Conservation (phyloP, 2,888 invertebrate genomes). For the Macroteleia sp. region DNA sequence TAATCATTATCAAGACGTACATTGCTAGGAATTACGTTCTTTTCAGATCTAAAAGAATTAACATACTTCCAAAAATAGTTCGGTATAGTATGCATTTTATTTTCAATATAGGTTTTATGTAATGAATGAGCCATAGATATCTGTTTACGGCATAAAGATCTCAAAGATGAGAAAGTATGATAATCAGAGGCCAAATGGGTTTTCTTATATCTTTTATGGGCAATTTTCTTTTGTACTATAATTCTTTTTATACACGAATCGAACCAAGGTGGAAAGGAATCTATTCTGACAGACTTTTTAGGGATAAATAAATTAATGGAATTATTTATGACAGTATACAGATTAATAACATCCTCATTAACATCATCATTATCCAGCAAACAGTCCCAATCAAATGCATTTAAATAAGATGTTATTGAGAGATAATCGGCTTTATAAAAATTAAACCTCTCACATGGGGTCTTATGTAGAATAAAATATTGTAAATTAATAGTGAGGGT, state of each 20-base stretch:
- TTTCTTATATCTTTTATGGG: not conserved
- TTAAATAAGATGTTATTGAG: not conserved
- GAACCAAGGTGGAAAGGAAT: not conserved
- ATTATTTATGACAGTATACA: not conserved
- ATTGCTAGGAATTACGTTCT: no score
- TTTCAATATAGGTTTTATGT: no score
- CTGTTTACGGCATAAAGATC: no score
- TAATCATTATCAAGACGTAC: no score
- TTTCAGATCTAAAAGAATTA: no score
- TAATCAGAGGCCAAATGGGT: not conserved
- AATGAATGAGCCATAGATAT: no score
- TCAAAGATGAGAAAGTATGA: not conserved
- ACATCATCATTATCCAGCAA: not conserved
- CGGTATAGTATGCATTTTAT: not conserved
- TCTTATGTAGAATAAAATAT: no score
- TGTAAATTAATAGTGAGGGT: no score
- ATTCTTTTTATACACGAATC: no score
- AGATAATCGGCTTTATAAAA: not conserved
- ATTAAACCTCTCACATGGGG: no score
- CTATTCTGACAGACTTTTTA: not conserved
- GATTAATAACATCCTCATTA: not conserved
- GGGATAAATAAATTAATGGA: not conserved
- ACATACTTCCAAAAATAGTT: not conserved
- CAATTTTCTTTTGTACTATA: not conserved
- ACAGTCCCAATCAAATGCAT: not conserved